Base-by-base conservation (phyloP, 2,113 vertebrate species). In the Syrrhaptes paradoxus region DNA sequence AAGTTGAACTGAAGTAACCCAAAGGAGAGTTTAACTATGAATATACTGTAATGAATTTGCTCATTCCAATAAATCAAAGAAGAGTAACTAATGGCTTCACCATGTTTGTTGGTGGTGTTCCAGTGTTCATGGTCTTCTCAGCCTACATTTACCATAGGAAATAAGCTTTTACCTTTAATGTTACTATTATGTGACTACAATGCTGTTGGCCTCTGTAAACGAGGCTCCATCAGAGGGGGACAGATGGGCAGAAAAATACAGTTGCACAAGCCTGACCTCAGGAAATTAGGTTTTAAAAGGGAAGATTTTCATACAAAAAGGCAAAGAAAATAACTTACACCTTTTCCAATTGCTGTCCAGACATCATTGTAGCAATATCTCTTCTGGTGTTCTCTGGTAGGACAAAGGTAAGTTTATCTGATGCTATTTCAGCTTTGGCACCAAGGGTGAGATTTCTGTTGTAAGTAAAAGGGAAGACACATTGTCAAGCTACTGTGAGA, bases 401-500 rank as follows among this genome's bases (percentile, higher is more conserved):
- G 8, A 12, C 3, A 32, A 97, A 97, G 41, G 98, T 97, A 31
- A 97, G 96, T 95, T 99, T 99, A 66, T 99, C 99, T 24, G 97
- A 98, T 4, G 99, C 98, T 58, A 94, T 98, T 97, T 99, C 99
- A 45, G 98, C 96, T 97, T 99, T 99, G 93, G 99, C 99, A 90
- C 99, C 99, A 61, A 99, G 98, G 91, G 85, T 98, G 74, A 98
- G 67, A 94, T 99, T 99, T 97, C 99, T 99, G 96, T 89, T 75
- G 48, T 46, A 51, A 92, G 34, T 7, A 92, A 81, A 95, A 97
- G 65, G 46, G 21, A 89, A 90, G 91, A 94, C 25, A 89, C 31
- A 32, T 6, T 62, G 48, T 84, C 19, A 94, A 29, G 5, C 51
- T 58, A 48, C 52, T 71, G 4, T 0, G 6, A 85, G 34, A 75